A percentile compares a stretch with the other conserved stretches of the same genome.
Evolutionary conservation across 2,797 vertebrate species (phyloP).

Genomic region (Pachyuromys duprasi): DNA sequence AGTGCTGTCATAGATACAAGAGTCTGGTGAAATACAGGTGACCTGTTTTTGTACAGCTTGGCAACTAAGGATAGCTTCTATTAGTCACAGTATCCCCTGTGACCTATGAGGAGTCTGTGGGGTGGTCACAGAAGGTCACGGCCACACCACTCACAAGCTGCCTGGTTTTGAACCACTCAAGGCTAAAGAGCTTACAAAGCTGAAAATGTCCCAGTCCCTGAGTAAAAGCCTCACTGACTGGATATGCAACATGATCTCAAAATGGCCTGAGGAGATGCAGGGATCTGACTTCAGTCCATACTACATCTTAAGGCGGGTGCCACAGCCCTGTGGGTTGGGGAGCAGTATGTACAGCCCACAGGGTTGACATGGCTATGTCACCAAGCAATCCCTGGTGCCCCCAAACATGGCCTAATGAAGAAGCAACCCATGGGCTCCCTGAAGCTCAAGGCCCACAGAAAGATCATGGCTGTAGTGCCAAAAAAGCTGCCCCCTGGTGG

Average conservation of each 20-base stretch:
- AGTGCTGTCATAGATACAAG: background rate
- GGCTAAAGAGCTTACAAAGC: background rate
- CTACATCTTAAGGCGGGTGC: accelerated
- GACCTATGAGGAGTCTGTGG: background rate
- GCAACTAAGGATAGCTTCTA: background rate
- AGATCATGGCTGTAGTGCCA: background rate
- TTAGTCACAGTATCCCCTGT: background rate
- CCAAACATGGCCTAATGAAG: background rate
- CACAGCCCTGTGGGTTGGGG: background rate
- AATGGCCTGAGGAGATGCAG: accelerated
- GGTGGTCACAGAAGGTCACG: background rate
- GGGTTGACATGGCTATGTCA: too few relatives aligned
- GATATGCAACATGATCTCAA: background rate
- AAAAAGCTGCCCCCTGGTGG: slow-evolving; percentile 61
- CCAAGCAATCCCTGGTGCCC: too few relatives aligned
- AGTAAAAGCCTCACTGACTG: background rate
- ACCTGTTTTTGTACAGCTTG: background rate
- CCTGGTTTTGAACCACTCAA: background rate
- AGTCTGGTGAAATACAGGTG: background rate
- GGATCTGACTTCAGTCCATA: background rate
- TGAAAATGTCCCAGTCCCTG: background rate
- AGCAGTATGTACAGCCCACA: background rate
- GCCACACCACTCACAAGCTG: background rate
- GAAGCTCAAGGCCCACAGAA: slow-evolving; percentile 16
- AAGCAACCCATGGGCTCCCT: background rate